Base-by-base conservation (phyloP, 1,140 invertebrate species). In the Pseudomyrmex pallidus region DNA sequence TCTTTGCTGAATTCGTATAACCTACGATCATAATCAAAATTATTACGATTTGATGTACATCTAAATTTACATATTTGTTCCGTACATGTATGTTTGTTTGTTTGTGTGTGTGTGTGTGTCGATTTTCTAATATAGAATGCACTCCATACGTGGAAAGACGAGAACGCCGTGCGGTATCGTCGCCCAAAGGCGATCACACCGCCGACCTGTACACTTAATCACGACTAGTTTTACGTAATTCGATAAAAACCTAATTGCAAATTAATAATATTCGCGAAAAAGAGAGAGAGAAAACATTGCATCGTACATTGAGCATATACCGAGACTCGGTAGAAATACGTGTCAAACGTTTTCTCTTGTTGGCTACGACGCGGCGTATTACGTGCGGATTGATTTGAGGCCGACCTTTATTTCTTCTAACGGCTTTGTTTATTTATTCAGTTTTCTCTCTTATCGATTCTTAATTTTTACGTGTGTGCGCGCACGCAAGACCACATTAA, bases 161-260 rank as follows among this genome's bases (percentile, higher is more conserved):
- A 35, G 35, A 76, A 63, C 46, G 48, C n/a, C 46, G 17, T 48
- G 35, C 63, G 13, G 10, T 77, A 66, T 56, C 17, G 25, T 4
- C 17, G 44, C 50, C 2, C 35, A 76, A 64, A 46, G 54, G 22
- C 17, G 52, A 48, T 48, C 35, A 7, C 35, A 78, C 1, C 52
- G 15, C 9, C 25, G 35, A 56, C 17, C 48, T 76, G 17, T 67
- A 56, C 13, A 61, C 13, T 57, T 44, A 54, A 68, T 77, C 62
- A 2, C 35, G 74, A 78, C 74, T 78, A 77, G 62, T 54, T 50
- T 48, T 54, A 76, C n/a, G 17, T 52, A 63, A 63, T 63, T 10
- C 22, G 17, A 64, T 76, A 17, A 48, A 64, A 64, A 64, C 50
- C 13, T 22, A 68, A 68, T 68, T 46, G 50, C n/a, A 56, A 68